Conservation (phyloP, 2,113 vertebrate genomes). For the Solea senegalensis region DNA sequence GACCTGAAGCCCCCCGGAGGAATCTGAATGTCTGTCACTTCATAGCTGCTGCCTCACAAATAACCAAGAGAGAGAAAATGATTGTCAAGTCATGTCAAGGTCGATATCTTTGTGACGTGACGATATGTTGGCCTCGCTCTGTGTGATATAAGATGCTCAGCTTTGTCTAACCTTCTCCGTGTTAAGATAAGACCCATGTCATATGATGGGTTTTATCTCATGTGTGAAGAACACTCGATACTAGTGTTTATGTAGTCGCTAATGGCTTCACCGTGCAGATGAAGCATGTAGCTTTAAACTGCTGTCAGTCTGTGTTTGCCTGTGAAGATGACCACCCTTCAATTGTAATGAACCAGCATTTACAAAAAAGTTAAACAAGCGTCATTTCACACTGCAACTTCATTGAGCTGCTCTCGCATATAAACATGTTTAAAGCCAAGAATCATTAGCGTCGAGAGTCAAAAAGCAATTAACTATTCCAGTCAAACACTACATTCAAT, state of each 20-base stretch:
- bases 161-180: constrained; percentile 40
- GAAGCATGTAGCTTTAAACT: constrained; percentile 50
- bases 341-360: constrained; percentile 38
- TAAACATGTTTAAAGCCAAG: constrained; percentile 22
- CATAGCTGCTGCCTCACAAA: background rate
- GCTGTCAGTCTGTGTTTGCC: constrained; percentile 46
- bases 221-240: constrained; percentile 28
- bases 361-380: constrained; percentile 32
- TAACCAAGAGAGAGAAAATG: background rate
- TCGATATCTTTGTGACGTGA: constrained; percentile 1
- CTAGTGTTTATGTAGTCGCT: constrained; percentile 8
- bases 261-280: constrained; percentile 33
- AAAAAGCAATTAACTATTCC: constrained; percentile 47
- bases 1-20: background rate
- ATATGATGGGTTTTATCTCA: constrained; percentile 55
- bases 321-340: constrained; percentile 54
- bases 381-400: constrained; percentile 11
- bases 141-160: constrained; percentile 40
- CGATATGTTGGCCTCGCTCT: constrained; percentile 42
- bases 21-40: background rate
- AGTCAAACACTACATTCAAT: constrained; percentile 44
- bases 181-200: constrained; percentile 45
- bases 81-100: background rate
- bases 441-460: background rate
- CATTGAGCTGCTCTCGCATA: constrained; percentile 9